These are phyloP conservation scores for Nematostella vectensis DNA, from an alignment of 92 coral and sea anemone species.

Conservation along the genomic window DNA sequence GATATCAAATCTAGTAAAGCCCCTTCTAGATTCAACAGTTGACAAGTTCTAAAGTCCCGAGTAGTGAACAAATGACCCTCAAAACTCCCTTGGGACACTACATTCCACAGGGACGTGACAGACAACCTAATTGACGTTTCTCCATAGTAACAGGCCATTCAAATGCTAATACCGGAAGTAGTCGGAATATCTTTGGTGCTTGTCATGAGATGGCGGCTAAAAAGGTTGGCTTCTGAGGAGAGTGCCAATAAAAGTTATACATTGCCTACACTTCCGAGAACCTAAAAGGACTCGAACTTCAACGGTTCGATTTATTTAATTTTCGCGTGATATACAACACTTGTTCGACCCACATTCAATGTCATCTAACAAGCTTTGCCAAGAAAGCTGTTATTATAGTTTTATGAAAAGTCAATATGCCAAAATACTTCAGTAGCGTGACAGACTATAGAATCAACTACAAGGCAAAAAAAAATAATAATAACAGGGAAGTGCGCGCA, in stretches of 20 bases:
- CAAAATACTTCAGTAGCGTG: not conserved
- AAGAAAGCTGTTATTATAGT: not conserved
- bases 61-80: conserved; percentile 31
- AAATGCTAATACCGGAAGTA: conserved; percentile 71
- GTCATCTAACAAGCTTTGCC: too few relatives aligned
- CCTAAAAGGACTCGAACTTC: not conserved
- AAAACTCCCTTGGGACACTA: conserved; percentile 38
- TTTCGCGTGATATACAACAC: not conserved
- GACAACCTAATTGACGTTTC: conserved; percentile 76
- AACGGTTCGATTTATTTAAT: not conserved
- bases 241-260: too few relatives aligned
- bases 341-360: too few relatives aligned
- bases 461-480: too few relatives aligned
- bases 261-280: not conserved
- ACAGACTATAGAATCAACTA: not conserved
- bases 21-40: conserved; percentile 21
- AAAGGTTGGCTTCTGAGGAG: not conserved
- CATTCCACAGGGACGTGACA: conserved; percentile 46
- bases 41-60: conserved; percentile 23
- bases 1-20: conserved; percentile 31
- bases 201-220: too few relatives aligned
- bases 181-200: conserved; percentile 26
- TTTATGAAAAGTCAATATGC: conserved; percentile 5
- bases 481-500: too few relatives aligned
- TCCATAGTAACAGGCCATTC: conserved; percentile 73